Conservation (phyloP, 53 echinoderm and acorn worm genomes). For the Crossaster papposus region DNA sequence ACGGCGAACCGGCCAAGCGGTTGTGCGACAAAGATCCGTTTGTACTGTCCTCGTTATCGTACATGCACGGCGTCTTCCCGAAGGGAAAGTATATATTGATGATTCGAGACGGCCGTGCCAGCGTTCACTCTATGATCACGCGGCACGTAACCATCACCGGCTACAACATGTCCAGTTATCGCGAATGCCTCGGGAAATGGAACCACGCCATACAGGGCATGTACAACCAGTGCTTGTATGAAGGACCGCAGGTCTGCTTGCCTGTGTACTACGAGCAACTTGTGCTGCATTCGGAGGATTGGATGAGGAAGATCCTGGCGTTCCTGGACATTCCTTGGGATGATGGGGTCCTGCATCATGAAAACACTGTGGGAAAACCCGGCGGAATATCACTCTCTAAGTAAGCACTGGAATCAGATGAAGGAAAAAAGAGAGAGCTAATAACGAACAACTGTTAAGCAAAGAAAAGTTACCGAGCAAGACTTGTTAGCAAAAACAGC, state of each 20-base stretch:
- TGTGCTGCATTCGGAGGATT: constrained; percentile 79
- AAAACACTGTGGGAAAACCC: constrained; percentile 83
- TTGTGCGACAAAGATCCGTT: constrained; percentile 96
- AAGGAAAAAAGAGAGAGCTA: too few species aligned
- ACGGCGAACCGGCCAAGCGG: constrained; percentile 83
- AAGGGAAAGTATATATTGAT: constrained; percentile 88
- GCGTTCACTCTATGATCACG: constrained; percentile 88
- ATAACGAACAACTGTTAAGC: too few species aligned
- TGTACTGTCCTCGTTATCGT: constrained; percentile 79
- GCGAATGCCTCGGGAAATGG: constrained; percentile 91
- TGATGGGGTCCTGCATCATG: constrained; percentile 80
- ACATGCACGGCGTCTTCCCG: constrained; percentile 81
- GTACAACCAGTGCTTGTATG: constrained; percentile 82
- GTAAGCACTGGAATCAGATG: constrained; percentile 47
- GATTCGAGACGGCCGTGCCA: constrained; percentile 92
- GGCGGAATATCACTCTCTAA: constrained; percentile 87
- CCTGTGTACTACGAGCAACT: constrained; percentile 91
- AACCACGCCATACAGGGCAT: constrained; percentile 81
- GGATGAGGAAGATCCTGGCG: constrained; percentile 74
- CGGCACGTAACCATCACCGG: constrained; percentile 87
- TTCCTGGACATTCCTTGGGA: constrained; percentile 83
- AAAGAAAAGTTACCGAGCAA: too few species aligned
- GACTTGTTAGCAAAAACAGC: too few species aligned
- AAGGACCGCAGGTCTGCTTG: constrained; percentile 71
- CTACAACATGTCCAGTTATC: constrained; percentile 85